Percentiles rank a stretch among this genome's conserved stretches.
These are phyloP conservation scores for Danio albolineatus DNA, from an alignment of 2,797 vertebrate species.

Conservation along the genomic window DNA sequence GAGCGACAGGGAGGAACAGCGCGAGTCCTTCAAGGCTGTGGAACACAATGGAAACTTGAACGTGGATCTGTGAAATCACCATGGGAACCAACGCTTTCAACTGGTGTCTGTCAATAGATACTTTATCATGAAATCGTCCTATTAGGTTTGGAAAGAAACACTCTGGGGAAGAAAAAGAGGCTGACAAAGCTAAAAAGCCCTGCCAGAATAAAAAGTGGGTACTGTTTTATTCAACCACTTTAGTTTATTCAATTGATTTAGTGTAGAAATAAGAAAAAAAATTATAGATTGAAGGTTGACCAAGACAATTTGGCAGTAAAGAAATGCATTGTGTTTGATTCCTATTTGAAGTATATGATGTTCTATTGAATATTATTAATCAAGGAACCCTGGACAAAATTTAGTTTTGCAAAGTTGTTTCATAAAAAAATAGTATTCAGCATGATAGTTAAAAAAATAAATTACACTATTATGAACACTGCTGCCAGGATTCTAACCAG, in stretches of 20 bases:
- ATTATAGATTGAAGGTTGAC: too few species aligned
- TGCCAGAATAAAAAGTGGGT: conserved; percentile 7
- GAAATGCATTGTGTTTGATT: not conserved
- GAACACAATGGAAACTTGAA: conserved; percentile 9
- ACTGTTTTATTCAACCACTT: conserved; percentile 20
- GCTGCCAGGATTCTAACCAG: too few species aligned
- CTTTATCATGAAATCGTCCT: conserved; percentile 16
- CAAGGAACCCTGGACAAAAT: not conserved
- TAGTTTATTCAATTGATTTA: too few species aligned
- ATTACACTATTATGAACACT: not conserved
- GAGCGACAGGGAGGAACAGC: not conserved
- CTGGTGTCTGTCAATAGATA: conserved; percentile 1
- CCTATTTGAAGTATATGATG: not conserved
- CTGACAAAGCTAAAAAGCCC: not conserved
- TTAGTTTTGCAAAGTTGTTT: not conserved
- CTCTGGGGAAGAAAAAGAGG: not conserved
- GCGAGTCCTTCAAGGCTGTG: conserved; percentile 34
- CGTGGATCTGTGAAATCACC: conserved; percentile 32
- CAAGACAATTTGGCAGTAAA: not conserved
- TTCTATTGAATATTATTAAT: not conserved
- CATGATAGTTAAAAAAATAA: not conserved
- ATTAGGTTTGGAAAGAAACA: conserved; percentile 12
- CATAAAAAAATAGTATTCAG: not conserved
- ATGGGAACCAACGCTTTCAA: conserved; percentile 39
- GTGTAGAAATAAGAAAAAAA: too few species aligned